Evolutionary conservation across 92 coral and sea anemone genomes (phyloP).

Genomic region (Bergia puertoricense): DNA sequence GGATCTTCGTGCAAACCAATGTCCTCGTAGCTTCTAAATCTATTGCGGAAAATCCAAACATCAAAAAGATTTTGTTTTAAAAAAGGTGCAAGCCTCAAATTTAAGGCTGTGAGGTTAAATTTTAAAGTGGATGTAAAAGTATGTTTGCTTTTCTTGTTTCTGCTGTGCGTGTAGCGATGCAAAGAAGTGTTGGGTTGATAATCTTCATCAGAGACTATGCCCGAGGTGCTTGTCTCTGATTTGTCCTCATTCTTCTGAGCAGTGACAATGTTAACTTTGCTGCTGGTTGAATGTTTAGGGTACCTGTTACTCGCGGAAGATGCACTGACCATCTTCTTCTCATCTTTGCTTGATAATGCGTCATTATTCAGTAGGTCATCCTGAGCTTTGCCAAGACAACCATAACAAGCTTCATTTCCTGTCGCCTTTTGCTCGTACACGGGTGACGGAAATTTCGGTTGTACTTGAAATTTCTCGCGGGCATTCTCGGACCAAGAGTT

Average conservation of each 20-base stretch:
- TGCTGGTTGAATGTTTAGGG: not conserved
- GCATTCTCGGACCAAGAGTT: no score
- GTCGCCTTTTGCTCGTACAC: not conserved
- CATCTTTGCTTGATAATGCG: not conserved
- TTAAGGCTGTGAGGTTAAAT: not conserved
- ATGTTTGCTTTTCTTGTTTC: not conserved
- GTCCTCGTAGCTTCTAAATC: slow-evolving; percentile 2
- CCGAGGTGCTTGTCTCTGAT: not conserved
- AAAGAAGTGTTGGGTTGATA: no score
- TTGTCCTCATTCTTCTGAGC: not conserved
- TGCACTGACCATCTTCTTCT: not conserved
- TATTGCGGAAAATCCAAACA: not conserved
- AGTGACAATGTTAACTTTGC: not conserved
- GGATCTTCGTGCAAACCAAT: not conserved
- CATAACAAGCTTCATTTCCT: not conserved
- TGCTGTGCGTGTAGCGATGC: not conserved
- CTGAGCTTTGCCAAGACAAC: not conserved
- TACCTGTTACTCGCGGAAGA: not conserved
- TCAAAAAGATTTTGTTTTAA: no score
- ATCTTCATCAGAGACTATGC: not conserved
- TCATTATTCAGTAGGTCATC: not conserved
- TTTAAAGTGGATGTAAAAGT: not conserved
- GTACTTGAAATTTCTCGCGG: no score
- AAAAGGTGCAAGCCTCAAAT: no score
- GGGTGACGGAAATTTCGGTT: no score